Conservation (phyloP, 2,113 vertebrate species). For the Psittacula cyanocephala region DNA sequence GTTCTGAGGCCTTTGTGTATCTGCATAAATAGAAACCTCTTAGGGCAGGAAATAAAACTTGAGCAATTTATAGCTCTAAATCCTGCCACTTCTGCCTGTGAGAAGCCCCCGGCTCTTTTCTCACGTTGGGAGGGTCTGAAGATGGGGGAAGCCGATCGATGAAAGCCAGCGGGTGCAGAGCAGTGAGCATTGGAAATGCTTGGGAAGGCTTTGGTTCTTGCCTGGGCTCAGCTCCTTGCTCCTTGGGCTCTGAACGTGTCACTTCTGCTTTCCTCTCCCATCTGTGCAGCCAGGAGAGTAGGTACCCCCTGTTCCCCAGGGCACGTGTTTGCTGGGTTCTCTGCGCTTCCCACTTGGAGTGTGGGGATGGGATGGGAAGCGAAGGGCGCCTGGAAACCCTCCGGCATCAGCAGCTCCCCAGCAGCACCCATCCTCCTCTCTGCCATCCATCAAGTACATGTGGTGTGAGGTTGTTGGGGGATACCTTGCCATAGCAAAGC, state of each 20-base stretch:
- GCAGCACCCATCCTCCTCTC: not conserved
- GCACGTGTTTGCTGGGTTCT: not conserved
- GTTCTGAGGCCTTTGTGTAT: conserved; percentile 61
- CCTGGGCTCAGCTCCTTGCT: not conserved
- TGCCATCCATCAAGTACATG: not conserved
- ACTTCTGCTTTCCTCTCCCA: not conserved
- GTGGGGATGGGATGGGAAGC: not conserved
- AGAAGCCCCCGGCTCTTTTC: conserved; percentile 53
- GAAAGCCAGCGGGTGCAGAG: conserved; percentile 6
- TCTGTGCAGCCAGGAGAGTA: not conserved
- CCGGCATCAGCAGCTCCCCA: not conserved
- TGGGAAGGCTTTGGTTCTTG: not conserved
- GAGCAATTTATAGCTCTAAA: conserved; percentile 58
- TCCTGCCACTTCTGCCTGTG: conserved; percentile 57
- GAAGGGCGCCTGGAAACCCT: not conserved
- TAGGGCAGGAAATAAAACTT: conserved; percentile 64
- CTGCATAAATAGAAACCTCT: conserved; percentile 64
- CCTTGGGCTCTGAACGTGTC: not conserved
- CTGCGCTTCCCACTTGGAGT: not conserved
- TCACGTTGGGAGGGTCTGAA: conserved; percentile 22
- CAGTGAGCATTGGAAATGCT: not conserved
- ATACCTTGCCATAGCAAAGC: not conserved
- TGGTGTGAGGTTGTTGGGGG: rapidly evolving
- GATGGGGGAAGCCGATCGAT: not conserved
- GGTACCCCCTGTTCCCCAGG: not conserved